phyloP scores from a whole-genome alignment of 1,140 invertebrate genomes.

The Leptinotarsa lineolata region DNA sequence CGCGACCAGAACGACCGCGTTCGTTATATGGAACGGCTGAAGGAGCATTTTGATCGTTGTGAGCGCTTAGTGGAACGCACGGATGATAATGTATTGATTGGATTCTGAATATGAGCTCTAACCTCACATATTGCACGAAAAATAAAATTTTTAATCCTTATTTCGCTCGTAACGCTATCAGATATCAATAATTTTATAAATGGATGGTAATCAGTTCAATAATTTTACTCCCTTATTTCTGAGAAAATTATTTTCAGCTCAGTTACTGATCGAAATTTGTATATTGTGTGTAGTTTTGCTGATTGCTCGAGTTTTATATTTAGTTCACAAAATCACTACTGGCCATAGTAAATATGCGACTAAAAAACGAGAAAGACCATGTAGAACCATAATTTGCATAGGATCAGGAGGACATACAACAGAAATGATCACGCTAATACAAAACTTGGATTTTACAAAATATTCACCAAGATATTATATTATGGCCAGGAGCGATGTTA shows the following conservation, averaged over 20 bases:
- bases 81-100: too few species aligned
- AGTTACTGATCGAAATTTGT: constrained; percentile 43
- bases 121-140: too few species aligned
- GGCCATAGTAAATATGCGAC: constrained; percentile 42
- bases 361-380: constrained; percentile 39
- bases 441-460: constrained; percentile 62
- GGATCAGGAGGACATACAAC: constrained; percentile 76
- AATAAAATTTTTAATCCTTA: too few species aligned
- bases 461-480: constrained; percentile 79
- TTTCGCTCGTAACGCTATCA: too few species aligned
- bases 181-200: background rate
- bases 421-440: constrained; percentile 80
- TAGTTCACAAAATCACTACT: constrained; percentile 52
- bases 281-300: constrained; percentile 45
- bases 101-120: too few species aligned
- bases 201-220: background rate
- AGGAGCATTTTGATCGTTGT: too few species aligned
- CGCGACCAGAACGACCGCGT: too few species aligned
- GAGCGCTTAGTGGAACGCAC: too few species aligned
- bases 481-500: constrained; percentile 76
- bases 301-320: constrained; percentile 46
- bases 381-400: constrained; percentile 53
- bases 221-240: background rate
- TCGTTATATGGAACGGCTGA: too few species aligned
- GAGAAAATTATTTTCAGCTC: constrained; percentile 38